Evolutionary conservation across 2,113 vertebrate genomes (phyloP).

Genomic region (Austrofundulus limnaeus): DNA sequence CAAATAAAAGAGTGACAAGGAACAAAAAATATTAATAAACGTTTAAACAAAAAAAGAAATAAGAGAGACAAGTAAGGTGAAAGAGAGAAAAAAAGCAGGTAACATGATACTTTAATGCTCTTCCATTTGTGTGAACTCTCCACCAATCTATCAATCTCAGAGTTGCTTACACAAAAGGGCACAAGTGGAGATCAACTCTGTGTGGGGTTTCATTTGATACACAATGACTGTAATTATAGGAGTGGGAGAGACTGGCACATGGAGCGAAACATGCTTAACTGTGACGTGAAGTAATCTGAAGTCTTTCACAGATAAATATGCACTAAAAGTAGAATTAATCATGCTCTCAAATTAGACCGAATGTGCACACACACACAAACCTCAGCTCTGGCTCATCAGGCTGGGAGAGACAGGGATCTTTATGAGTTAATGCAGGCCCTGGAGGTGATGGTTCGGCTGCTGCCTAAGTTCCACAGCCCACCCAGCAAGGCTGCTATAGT

Average conservation of each 20-base stretch:
- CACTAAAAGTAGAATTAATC: slow-evolving; percentile 46
- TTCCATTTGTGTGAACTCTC: slow-evolving; percentile 58
- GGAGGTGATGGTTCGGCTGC: slow-evolving; percentile 69
- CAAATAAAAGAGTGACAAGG: slow-evolving; percentile 12
- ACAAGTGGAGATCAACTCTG: slow-evolving; percentile 57
- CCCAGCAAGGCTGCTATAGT: slow-evolving; percentile 52
- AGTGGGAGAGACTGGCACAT: slow-evolving; percentile 31
- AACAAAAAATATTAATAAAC: slow-evolving; percentile 25
- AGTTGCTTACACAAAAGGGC: slow-evolving; percentile 60
- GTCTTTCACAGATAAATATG: slow-evolving; percentile 28
- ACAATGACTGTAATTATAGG: slow-evolving; percentile 63
- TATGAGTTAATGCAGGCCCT: slow-evolving; percentile 66
- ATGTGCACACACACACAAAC: slow-evolving; percentile 19
- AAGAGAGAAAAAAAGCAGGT: slow-evolving; percentile 25
- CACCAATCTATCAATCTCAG: slow-evolving; percentile 58
- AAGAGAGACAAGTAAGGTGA: slow-evolving; percentile 25
- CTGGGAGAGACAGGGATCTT: slow-evolving; percentile 68
- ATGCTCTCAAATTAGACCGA: slow-evolving; percentile 25
- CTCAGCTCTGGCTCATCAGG: slow-evolving; percentile 34
- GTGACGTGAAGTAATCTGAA: slow-evolving; percentile 33
- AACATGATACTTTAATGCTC: slow-evolving; percentile 60
- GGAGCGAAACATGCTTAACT: slow-evolving; percentile 19
- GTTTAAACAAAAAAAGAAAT: slow-evolving; percentile 10
- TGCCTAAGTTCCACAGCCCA: slow-evolving; percentile 59
- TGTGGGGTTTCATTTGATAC: slow-evolving; percentile 71